These are phyloP conservation scores for Acanthiza pusilla DNA, from an alignment of 2,797 vertebrate genomes.

Conservation along the genomic window DNA sequence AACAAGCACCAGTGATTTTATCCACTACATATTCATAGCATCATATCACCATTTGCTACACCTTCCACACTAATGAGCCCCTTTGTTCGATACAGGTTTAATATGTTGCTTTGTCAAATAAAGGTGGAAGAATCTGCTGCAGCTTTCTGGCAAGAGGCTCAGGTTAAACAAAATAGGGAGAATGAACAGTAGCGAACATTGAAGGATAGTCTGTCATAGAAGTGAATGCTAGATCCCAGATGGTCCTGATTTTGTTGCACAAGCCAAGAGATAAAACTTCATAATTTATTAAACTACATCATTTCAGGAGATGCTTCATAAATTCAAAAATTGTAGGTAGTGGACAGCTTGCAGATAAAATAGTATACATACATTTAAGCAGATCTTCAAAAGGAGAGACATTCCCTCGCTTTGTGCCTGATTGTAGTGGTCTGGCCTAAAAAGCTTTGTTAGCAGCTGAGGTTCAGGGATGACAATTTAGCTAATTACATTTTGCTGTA, in stretches of 20 bases:
- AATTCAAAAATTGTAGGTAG: background rate
- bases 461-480: background rate
- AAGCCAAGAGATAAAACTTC: constrained; percentile 2
- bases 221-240: background rate
- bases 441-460: background rate
- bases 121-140: constrained; percentile 64
- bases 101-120: constrained; percentile 26
- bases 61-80: constrained; percentile 58
- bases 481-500: background rate
- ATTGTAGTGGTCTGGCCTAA: background rate
- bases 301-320: background rate
- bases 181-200: background rate
- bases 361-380: background rate
- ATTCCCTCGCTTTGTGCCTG: background rate
- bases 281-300: background rate
- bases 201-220: background rate
- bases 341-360: background rate
- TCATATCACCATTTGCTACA: constrained; percentile 51
- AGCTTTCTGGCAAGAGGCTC: constrained; percentile 74
- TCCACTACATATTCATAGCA: constrained; percentile 42
- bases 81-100: constrained; percentile 53
- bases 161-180: constrained; percentile 36
- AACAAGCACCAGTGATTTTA: constrained; percentile 51
- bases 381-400: background rate
- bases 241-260: constrained; percentile 5